phyloP scores from a whole-genome alignment of 2,888 invertebrate genomes.

The Scaptomyza parva region DNA sequence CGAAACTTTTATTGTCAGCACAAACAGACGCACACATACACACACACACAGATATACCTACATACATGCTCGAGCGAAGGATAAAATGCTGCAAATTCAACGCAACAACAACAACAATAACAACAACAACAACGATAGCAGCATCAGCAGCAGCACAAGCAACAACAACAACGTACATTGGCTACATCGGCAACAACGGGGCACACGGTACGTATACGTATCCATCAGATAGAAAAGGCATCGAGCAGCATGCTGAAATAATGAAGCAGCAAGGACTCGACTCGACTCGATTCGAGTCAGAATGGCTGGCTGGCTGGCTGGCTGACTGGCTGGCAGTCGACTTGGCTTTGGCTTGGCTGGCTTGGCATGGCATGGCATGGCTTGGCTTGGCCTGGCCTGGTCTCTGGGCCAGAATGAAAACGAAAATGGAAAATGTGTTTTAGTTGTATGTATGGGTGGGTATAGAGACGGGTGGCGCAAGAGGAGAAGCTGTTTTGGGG shows the following conservation, averaged over 20 bases:
- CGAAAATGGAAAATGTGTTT: slow-evolving; percentile 78
- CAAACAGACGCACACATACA: slow-evolving; percentile 64
- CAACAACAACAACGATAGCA: slow-evolving; percentile 40
- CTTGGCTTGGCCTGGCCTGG: slow-evolving; percentile 42
- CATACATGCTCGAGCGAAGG: slow-evolving; percentile 67
- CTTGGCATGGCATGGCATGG: slow-evolving; percentile 11
- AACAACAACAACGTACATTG: slow-evolving; percentile 34
- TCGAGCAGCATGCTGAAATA: slow-evolving; percentile 81
- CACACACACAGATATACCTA: slow-evolving; percentile 49
- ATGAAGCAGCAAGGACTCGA: slow-evolving; percentile 80
- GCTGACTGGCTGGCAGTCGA: slow-evolving; percentile 42
- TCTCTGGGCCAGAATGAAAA: slow-evolving; percentile 73
- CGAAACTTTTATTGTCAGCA: slow-evolving; percentile 78
- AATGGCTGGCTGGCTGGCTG: slow-evolving; percentile 37
- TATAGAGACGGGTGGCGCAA: background rate
- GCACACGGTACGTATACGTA: slow-evolving; percentile 79
- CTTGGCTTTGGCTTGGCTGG: slow-evolving; percentile 42
- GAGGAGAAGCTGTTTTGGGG: slow-evolving; percentile 27
- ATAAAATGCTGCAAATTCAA: slow-evolving; percentile 81
- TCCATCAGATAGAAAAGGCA: slow-evolving; percentile 80
- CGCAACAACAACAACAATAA: slow-evolving; percentile 57
- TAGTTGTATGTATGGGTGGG: slow-evolving; percentile 12
- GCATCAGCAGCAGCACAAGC: slow-evolving; percentile 32
- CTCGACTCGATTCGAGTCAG: slow-evolving; percentile 37
- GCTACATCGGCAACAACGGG: slow-evolving; percentile 36